A percentile compares a stretch with the other conserved stretches of the same genome.
Evolutionary conservation across 2,113 vertebrate species (phyloP).

Genomic region (Dicerorhinus sumatrensis): DNA sequence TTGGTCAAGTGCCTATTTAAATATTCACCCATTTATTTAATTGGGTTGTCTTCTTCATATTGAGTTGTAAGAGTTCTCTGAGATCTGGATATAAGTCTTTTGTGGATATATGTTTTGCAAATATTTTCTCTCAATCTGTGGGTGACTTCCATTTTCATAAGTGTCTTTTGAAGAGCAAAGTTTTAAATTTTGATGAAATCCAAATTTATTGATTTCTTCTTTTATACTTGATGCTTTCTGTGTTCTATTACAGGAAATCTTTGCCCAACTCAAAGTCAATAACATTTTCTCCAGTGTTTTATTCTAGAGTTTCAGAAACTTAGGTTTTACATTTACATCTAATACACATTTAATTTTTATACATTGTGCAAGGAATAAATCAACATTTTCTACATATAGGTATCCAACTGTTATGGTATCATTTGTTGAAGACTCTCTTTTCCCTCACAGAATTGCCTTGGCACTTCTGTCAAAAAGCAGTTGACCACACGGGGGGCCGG

Average conservation of each 20-base stretch:
- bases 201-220: background rate
- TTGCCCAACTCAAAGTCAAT: background rate
- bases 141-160: background rate
- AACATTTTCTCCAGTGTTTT: background rate
- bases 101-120: background rate
- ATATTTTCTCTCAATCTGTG: background rate
- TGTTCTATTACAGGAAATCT: background rate
- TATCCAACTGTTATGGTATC: background rate
- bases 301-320: background rate
- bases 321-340: background rate
- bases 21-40: background rate
- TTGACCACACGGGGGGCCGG: too few species aligned
- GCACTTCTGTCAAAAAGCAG: background rate
- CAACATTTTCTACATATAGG: background rate
- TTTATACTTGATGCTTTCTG: background rate
- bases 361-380: background rate
- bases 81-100: background rate
- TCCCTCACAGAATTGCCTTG: background rate
- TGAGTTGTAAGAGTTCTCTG: background rate
- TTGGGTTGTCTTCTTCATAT: background rate
- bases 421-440: background rate
- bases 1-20: background rate
- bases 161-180: background rate
- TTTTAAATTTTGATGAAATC: background rate
- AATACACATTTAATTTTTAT: background rate